These are phyloP conservation scores for Dasysyrphus tricinctus DNA, from an alignment of 2,888 invertebrate genomes.

Conservation along the genomic window DNA sequence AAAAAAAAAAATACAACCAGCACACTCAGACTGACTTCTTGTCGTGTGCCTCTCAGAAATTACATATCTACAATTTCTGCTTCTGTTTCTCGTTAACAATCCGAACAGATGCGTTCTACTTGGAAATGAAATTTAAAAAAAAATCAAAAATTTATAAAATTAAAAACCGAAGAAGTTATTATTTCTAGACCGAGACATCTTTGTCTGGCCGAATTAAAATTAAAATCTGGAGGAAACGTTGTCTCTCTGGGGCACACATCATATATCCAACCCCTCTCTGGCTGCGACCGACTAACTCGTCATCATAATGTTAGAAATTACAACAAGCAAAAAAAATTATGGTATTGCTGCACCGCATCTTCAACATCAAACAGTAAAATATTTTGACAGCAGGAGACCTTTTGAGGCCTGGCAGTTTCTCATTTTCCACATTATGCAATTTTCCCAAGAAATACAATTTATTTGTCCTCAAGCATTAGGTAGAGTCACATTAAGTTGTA, in stretches of 20 bases:
- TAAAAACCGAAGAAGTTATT: constrained; percentile 77
- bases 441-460: constrained; percentile 82
- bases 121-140: constrained; percentile 12
- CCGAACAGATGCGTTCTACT: constrained; percentile 69
- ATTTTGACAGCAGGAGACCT: constrained; percentile 46
- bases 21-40: constrained; percentile 11
- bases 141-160: constrained; percentile 18
- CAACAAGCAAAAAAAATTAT: not conserved
- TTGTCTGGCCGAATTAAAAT: constrained; percentile 77
- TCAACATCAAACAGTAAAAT: constrained; percentile 60
- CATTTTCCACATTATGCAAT: constrained; percentile 83
- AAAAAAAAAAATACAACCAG: not conserved
- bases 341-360: constrained; percentile 40
- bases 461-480: constrained; percentile 49
- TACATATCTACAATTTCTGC: constrained; percentile 12
- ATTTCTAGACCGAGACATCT: constrained; percentile 81
- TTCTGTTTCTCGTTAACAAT: constrained; percentile 71
- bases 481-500: constrained; percentile 76
- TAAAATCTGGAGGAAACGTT: constrained; percentile 66
- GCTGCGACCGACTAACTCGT: not conserved
- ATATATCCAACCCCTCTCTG: constrained; percentile 13
- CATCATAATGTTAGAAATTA: constrained; percentile 29
- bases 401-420: constrained; percentile 76
- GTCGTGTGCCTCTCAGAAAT: constrained; percentile 35
- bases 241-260: constrained; percentile 14